Evolutionary conservation across 2,113 vertebrate species (phyloP).

Genomic region (Proterorhinus semilunaris): DNA sequence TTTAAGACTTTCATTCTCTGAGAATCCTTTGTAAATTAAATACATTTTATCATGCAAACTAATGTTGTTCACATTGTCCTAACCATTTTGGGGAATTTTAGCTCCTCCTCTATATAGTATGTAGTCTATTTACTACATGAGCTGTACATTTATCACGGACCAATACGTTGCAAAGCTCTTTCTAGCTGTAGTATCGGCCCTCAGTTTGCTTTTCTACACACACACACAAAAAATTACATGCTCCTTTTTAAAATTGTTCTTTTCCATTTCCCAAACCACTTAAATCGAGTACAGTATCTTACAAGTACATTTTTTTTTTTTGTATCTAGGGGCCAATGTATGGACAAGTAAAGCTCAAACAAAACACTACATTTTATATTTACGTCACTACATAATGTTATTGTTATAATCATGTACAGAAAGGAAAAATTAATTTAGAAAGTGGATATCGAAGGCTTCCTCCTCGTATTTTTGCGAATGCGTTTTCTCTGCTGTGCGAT

Average conservation of each 20-base stretch:
- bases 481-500: not conserved
- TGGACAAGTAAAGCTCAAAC: conserved; percentile 10
- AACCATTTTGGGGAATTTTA: not conserved
- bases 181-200: not conserved
- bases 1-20: not conserved
- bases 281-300: not conserved
- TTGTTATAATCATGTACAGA: conserved; percentile 40
- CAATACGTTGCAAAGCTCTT: conserved; percentile 17
- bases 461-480: conserved; percentile 6
- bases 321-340: conserved; percentile 7
- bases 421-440: conserved; percentile 25
- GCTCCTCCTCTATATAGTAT: not conserved
- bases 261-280: not conserved
- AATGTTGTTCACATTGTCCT: not conserved
- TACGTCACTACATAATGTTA: not conserved
- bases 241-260: not conserved
- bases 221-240: not conserved
- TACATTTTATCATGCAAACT: not conserved
- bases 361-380: conserved; percentile 9
- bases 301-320: not conserved
- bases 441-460: conserved; percentile 31
- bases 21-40: not conserved
- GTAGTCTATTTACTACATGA: not conserved
- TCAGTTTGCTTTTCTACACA: not conserved
- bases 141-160: conserved; percentile 8